Percentiles rank a stretch among this genome's conserved stretches.
Conservation (phyloP, 2,113 vertebrate genomes). For the Cochlearius cochlearius region DNA sequence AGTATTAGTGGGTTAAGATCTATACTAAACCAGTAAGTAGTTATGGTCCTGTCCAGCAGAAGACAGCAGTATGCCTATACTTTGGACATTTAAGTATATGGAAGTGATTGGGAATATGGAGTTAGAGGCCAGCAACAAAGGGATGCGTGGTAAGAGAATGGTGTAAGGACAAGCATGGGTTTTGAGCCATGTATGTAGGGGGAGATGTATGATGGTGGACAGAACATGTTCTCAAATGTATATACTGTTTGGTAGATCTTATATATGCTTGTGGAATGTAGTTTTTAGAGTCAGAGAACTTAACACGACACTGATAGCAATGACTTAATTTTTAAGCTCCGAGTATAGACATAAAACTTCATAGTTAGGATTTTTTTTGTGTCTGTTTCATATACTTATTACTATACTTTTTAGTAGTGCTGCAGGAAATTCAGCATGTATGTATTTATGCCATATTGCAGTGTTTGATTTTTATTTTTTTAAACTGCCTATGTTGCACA, state of each 20-base stretch:
- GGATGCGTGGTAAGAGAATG: background rate
- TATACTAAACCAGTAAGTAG: background rate
- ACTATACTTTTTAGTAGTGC: background rate
- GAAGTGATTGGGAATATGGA: background rate
- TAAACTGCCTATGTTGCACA: background rate
- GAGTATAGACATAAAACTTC: background rate
- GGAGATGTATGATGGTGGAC: background rate
- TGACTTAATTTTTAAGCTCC: background rate
- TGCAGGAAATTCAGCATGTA: background rate
- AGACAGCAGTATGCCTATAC: background rate
- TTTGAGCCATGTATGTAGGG: background rate
- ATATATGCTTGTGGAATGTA: background rate
- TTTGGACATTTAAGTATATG: background rate
- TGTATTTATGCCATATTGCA: background rate
- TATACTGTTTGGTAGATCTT: background rate
- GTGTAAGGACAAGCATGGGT: background rate
- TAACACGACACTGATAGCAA: background rate
- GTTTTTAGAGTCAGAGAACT: background rate
- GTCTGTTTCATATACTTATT: background rate
- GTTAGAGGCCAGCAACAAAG: background rate
- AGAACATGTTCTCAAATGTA: too few relatives aligned
- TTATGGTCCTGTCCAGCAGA: background rate
- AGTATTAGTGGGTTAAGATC: background rate
- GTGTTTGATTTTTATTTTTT: background rate
- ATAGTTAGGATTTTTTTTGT: background rate